These are phyloP conservation scores for Paramuricea clavata DNA, from an alignment of 92 coral and sea anemone genomes.

Conservation along the genomic window DNA sequence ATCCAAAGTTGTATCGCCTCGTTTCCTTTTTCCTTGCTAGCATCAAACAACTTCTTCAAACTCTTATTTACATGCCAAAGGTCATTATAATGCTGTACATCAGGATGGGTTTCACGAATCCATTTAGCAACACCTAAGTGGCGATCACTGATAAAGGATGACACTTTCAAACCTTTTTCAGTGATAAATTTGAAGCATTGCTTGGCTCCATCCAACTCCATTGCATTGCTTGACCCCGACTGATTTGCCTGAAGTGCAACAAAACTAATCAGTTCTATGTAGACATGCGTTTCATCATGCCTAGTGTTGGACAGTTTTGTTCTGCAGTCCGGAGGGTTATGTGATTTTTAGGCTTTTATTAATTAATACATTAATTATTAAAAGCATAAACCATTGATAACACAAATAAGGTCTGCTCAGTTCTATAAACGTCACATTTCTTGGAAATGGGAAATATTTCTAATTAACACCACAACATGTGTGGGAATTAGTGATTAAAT, in stretches of 20 bases:
- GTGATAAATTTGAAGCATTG: slow-evolving; percentile 14
- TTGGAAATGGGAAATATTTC: too few species aligned
- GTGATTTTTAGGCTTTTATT: too few species aligned
- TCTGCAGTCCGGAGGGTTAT: too few species aligned
- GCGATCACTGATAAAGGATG: slow-evolving; percentile 23
- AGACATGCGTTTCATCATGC: too few species aligned
- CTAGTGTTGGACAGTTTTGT: too few species aligned
- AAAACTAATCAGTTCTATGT: too few species aligned
- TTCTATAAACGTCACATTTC: too few species aligned
- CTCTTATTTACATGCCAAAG: neutral
- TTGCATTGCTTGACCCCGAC: slow-evolving; percentile 43
- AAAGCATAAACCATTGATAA: neutral
- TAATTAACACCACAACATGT: too few species aligned
- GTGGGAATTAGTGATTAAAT: too few species aligned
- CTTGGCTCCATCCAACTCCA: slow-evolving; percentile 53
- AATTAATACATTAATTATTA: neutral
- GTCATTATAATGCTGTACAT: neutral
- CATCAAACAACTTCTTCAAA: neutral
- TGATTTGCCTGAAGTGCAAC: slow-evolving; percentile 37
- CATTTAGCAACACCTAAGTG: slow-evolving; percentile 18
- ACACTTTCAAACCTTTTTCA: neutral
- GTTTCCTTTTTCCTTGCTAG: neutral
- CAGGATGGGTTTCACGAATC: slow-evolving; percentile 41
- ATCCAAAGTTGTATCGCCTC: neutral
- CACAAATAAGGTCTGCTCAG: too few species aligned